Conservation (phyloP, 2,797 vertebrate genomes). For the Enteromius mattozi region DNA sequence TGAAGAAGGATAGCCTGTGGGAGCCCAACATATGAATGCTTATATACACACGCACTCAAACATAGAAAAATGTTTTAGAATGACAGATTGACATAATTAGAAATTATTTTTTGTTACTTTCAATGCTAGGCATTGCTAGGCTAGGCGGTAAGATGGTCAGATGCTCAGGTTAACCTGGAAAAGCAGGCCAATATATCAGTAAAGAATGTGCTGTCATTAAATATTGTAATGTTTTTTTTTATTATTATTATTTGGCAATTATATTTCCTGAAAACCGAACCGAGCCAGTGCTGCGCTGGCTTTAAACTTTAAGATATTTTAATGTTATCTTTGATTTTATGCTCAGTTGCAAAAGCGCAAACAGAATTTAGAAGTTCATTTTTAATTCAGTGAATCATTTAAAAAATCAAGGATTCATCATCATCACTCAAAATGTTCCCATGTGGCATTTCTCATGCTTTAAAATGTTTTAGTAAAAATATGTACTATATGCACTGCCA, state of each 20-base stretch:
- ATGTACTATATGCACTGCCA: background rate
- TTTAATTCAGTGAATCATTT: background rate
- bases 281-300: background rate
- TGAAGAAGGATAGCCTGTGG: constrained; percentile 37
- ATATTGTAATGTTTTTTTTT: background rate
- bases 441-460: background rate
- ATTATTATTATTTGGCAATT: no score
- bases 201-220: background rate
- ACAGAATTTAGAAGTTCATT: background rate
- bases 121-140: background rate
- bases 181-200: background rate
- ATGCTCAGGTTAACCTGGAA: background rate
- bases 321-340: background rate
- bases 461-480: background rate
- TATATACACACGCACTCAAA: background rate
- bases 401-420: background rate
- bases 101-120: background rate
- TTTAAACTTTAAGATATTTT: background rate
- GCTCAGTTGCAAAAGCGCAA: background rate
- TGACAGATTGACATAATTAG: background rate
- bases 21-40: constrained; percentile 9
- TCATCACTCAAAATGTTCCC: background rate
- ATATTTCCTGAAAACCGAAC: background rate
- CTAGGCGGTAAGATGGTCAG: background rate
- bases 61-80: background rate